A percentile compares a stretch with the other conserved stretches of the same genome.
These are phyloP conservation scores for Takifugu bimaculatus DNA, from an alignment of 2,113 vertebrate species.

Conservation along the genomic window DNA sequence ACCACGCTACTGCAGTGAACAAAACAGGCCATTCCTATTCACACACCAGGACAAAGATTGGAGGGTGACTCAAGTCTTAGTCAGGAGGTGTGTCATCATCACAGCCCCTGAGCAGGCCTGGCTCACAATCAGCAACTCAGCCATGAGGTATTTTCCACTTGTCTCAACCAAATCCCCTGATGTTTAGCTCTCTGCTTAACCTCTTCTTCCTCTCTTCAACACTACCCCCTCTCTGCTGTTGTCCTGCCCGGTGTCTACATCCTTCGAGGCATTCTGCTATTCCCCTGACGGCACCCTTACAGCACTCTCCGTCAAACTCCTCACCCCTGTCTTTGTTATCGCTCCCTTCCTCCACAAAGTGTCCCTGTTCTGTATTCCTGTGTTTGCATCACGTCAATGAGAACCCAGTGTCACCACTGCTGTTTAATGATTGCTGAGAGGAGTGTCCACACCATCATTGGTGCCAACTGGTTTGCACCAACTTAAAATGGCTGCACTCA, in stretches of 20 bases:
- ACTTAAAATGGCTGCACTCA: too few relatives aligned
- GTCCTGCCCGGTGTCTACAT: constrained; percentile 26
- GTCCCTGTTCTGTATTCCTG: neutral
- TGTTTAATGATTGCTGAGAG: too few relatives aligned
- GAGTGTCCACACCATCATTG: too few relatives aligned
- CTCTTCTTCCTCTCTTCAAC: constrained; percentile 39
- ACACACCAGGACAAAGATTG: constrained; percentile 36
- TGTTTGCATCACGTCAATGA: too few relatives aligned
- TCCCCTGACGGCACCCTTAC: constrained; percentile 44
- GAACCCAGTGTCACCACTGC: too few relatives aligned
- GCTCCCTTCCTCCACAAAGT: constrained; percentile 16
- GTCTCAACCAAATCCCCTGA: constrained; percentile 38
- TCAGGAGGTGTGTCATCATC: constrained; percentile 57
- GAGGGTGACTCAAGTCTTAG: constrained; percentile 47
- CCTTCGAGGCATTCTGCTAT: constrained; percentile 54
- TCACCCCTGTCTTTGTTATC: constrained; percentile 30
- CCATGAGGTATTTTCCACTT: constrained; percentile 51
- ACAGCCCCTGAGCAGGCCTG: constrained; percentile 19
- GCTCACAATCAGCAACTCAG: constrained; percentile 37
- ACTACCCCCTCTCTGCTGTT: constrained; percentile 32
- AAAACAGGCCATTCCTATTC: constrained; percentile 22
- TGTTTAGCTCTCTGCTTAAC: constrained; percentile 42
- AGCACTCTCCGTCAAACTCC: constrained; percentile 19
- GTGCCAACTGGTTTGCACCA: too few relatives aligned
- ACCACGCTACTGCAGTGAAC: constrained; percentile 19